Evolutionary conservation across 2,888 invertebrate species (phyloP), one percentile per base, ranked within the genome.

Genomic region (Digitonthophagus gazella): DNA sequence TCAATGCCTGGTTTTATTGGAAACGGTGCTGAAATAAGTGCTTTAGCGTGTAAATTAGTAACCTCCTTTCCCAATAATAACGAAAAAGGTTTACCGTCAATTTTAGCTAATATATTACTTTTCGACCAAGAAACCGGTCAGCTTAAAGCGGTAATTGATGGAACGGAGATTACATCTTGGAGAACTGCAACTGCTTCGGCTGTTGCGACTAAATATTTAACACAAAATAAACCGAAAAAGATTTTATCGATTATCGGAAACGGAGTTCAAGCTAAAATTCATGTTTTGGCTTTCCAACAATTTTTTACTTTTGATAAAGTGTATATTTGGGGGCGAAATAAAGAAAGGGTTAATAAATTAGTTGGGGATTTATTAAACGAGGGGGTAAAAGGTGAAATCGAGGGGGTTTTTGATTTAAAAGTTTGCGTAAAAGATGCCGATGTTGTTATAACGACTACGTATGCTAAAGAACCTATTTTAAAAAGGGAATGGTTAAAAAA

Each of bases 381-480:
- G 6, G 77, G 78, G 70, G 73, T 71, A 68, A 71, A 68, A 19
- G 70, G 75, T 67, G 74, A 77, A 67, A 57, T 22, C 19, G 15
- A 58, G 16, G 28, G 28, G 15, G 65, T 66, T 20, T 5, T 61
- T 18, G 81, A 78, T 22, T 80, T 81, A 0, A 78, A 83, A 66
- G 84, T 84, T 18, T 88, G 88, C 65, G 86, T 87, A 0, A 75
- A 75, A 56, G 80, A 83, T 71, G 89, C 89, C 0, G 89, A 90
- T 80, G 84, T 90, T 19, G 85, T 91, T 69, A 85, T 89, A 44
- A 88, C 89, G 1, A 86, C 86, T 0, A 90, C 90, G 1, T 84
- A 80, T 69, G 76, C 86, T 1, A 74, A 74, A 0, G 78, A 80
- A n/a, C 85, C 89, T 0, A 76, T 90, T 14, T 74, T 90, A 1